phyloP scores from a whole-genome alignment of 2,113 vertebrate genomes.

The Chaetops frenatus region DNA sequence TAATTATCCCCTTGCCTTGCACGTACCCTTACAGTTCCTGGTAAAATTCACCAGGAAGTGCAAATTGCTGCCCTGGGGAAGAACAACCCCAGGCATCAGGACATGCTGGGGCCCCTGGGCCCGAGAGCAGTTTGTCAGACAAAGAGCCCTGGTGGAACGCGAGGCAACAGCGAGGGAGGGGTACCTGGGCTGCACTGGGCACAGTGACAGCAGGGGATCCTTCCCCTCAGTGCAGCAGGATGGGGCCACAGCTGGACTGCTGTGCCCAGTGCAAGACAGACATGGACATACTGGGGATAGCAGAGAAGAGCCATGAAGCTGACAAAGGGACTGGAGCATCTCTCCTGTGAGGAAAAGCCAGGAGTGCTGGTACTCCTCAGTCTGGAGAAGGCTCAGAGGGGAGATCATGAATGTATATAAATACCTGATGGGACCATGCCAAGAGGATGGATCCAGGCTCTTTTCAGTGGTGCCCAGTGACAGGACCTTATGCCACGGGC shows the following conservation, averaged over 20 bases:
- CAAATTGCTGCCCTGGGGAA: neutral
- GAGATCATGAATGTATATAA: neutral
- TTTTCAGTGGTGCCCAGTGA: neutral
- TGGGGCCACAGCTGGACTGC: neutral
- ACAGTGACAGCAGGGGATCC: neutral
- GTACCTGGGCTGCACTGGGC: neutral
- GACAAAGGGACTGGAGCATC: neutral
- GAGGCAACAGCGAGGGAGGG: neutral
- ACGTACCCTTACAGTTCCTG: neutral
- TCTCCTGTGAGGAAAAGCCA: neutral
- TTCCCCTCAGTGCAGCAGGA: neutral
- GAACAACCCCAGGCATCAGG: neutral
- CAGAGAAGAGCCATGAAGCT: neutral
- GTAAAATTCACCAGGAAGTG: neutral
- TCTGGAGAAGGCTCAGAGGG: neutral
- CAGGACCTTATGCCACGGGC: neutral
- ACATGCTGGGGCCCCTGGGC: neutral
- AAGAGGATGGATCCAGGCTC: neutral
- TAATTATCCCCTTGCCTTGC: neutral
- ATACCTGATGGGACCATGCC: neutral
- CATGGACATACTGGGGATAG: neutral
- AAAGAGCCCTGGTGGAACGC: neutral
- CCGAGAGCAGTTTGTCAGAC: neutral
- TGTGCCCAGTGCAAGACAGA: neutral
- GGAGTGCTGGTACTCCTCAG: neutral